Percentiles rank a stretch among this genome's conserved stretches.
Conservation (phyloP, 2,888 invertebrate species). For the Apodemia duryi region DNA sequence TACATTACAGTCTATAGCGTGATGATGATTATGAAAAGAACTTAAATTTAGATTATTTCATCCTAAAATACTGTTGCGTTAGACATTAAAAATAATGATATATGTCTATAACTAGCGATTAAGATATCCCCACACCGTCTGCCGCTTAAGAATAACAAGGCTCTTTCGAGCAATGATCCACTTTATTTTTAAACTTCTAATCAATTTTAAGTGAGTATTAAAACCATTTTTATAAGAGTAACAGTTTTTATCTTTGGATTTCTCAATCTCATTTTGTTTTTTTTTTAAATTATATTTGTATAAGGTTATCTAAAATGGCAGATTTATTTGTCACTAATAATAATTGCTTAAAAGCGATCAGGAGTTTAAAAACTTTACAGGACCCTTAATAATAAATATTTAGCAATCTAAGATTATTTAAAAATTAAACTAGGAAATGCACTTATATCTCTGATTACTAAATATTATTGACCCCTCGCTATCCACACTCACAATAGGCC, state of each 20-base stretch:
- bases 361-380: background rate
- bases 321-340: background rate
- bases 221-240: background rate
- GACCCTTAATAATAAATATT: background rate
- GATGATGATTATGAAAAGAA: slow-evolving; percentile 42
- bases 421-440: slow-evolving; percentile 10
- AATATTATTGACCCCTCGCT: background rate
- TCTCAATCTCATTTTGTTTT: background rate
- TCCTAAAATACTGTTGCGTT: slow-evolving; percentile 75
- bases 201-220: background rate
- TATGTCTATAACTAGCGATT: slow-evolving; percentile 60
- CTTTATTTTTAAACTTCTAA: background rate
- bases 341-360: background rate
- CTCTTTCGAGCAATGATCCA: background rate
- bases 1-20: slow-evolving; percentile 47
- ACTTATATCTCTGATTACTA: background rate
- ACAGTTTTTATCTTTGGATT: background rate
- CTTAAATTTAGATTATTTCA: slow-evolving; percentile 69
- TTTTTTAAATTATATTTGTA: background rate
- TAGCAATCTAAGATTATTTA: background rate
- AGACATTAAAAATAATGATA: slow-evolving; percentile 77
- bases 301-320: background rate
- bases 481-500: slow-evolving; percentile 17
- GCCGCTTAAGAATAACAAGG: slow-evolving; percentile 27
- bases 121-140: slow-evolving; percentile 27